Percentiles rank a stretch among this genome's conserved stretches.
Evolutionary conservation across 2,888 invertebrate genomes (phyloP).

Genomic region (Drosophila eohydei): DNA sequence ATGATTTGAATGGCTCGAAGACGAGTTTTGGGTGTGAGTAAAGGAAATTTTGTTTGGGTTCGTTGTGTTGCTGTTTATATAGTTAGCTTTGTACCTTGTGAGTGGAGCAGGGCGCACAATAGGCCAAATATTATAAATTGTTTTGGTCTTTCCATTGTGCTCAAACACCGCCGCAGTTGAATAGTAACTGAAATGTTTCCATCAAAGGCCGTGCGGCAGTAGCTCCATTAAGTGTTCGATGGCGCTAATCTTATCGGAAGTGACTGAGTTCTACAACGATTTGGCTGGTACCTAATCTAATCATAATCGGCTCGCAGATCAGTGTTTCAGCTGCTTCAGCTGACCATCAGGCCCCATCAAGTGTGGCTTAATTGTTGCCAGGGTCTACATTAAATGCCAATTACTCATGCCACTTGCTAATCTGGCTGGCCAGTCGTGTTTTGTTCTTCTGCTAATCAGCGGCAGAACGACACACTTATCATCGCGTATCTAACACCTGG

Average conservation of each 20-base stretch:
- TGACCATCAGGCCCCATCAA: slow-evolving; percentile 1
- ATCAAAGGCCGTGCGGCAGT: slow-evolving; percentile 14
- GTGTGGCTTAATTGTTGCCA: slow-evolving; percentile 57
- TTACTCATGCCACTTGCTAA: slow-evolving; percentile 36
- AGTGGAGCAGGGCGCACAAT: slow-evolving; percentile 50
- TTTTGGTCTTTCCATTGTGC: slow-evolving; percentile 47
- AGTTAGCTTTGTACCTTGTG: slow-evolving; percentile 49
- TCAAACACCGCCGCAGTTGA: slow-evolving; percentile 21
- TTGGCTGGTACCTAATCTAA: slow-evolving; percentile 10
- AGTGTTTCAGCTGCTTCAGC: neutral
- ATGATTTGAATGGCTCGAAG: slow-evolving; percentile 30
- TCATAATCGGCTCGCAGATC: slow-evolving; percentile 2
- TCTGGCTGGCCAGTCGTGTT: slow-evolving; percentile 6
- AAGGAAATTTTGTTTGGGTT: slow-evolving; percentile 33
- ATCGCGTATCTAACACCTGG: slow-evolving; percentile 58
- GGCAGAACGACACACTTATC: slow-evolving; percentile 48
- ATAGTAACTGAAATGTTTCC: slow-evolving; percentile 50
- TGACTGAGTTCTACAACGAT: slow-evolving; percentile 30
- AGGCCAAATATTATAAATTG: slow-evolving; percentile 38
- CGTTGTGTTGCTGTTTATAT: slow-evolving; percentile 24
- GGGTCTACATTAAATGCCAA: slow-evolving; percentile 34
- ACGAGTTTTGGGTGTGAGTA: neutral
- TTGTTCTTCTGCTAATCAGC: slow-evolving; percentile 30
- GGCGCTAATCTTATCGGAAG: slow-evolving; percentile 64
- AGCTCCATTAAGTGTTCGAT: slow-evolving; percentile 49